These are phyloP conservation scores for Liopterus haemorrhoidalis DNA, from an alignment of 2,888 invertebrate species.

Conservation along the genomic window DNA sequence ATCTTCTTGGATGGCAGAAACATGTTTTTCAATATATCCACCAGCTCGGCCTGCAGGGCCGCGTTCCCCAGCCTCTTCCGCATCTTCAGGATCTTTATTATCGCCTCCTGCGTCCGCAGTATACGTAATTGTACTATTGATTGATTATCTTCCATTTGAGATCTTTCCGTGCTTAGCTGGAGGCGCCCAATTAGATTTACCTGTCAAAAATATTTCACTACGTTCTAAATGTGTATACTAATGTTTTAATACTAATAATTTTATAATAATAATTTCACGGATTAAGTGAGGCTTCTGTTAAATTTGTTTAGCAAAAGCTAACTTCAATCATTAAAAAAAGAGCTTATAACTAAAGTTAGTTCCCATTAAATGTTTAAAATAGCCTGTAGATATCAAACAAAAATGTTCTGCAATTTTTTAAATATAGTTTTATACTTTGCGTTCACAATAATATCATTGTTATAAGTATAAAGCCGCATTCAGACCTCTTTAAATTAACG, in stretches of 20 bases:
- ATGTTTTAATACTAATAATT: no score
- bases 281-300: no score
- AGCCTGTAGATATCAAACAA: no score
- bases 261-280: neutral
- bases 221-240: no score
- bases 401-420: slow-evolving; percentile 7
- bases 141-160: slow-evolving; percentile 96
- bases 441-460: slow-evolving; percentile 6
- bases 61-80: slow-evolving; percentile 90
- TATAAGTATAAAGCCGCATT: no score
- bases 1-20: slow-evolving; percentile 98
- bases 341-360: no score
- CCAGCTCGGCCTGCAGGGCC: slow-evolving; percentile 91
- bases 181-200: slow-evolving; percentile 93
- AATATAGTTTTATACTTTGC: no score
- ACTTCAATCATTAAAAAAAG: no score
- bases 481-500: no score
- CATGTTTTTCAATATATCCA: slow-evolving; percentile 98
- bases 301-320: no score
- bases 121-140: slow-evolving; percentile 96
- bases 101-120: slow-evolving; percentile 90
- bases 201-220: slow-evolving; percentile 38
- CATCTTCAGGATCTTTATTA: slow-evolving; percentile 99
- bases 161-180: slow-evolving; percentile 90
- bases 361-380: no score